Base-by-base conservation (phyloP, 2,113 vertebrate species). In the Heterochromis multidens region DNA sequence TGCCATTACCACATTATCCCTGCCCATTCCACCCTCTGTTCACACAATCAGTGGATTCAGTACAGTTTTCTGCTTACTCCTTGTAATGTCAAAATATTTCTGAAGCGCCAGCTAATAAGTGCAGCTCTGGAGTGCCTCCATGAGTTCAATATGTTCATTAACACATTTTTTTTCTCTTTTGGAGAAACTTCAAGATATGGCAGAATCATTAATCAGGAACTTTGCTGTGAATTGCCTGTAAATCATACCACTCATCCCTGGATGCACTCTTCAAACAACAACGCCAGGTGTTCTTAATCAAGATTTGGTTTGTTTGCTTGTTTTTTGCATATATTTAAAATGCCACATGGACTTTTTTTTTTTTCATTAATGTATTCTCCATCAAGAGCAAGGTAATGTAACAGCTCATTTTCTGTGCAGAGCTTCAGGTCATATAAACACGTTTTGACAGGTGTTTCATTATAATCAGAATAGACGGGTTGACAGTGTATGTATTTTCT, bases 391-490 rank as follows among this genome's bases (percentile, higher is more conserved):
- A 61, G 33, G 84, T 87, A 84, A 93, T 93, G 93, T 91, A 90
- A 87, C 93, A 93, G 93, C 92, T 95, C 94, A 94, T 95, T 95
- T 92, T 78, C 83, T 43, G 27, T 21, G 84, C 87, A 84, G 78
- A 77, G 91, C 92, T 88, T 87, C 85, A 43, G 92, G 94, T 93
- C 84, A 90, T 80, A 83, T 56, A 77, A 90, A 91, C 84, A 80
- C 85, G 82, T 82, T 90, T 79, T 90, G 91, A 91, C 94, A 93
- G 91, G 63, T 92, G 88, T 89, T 95, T 89, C 86, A 95, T 93
- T 93, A 87, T 76, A 52, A 79, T 86, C 52, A 23, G 31, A 88
- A 70, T 77, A 76, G 13, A 82, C 35, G 10, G 67, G 57, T 80
- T 80, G 86, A 88, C 57, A 27, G 16, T 79, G 67, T 31, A 40